These are phyloP conservation scores for Oegoconia quadripuncta DNA, from an alignment of 2,888 invertebrate species.

Conservation along the genomic window DNA sequence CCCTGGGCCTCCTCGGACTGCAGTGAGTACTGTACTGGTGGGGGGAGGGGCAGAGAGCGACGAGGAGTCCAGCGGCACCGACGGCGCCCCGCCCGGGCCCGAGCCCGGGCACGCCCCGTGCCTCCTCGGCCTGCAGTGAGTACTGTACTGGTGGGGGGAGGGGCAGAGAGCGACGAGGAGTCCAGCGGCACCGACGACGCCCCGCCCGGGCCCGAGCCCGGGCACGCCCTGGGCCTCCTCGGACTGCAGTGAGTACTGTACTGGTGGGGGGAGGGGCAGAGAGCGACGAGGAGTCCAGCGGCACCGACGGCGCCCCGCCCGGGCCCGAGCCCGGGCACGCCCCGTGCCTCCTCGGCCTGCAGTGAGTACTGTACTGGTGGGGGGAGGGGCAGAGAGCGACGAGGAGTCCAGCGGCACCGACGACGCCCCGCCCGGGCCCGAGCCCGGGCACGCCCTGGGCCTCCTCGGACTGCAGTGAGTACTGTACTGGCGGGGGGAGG, in stretches of 20 bases:
- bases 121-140: too few relatives aligned
- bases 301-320: conserved; percentile 69
- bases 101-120: conserved; percentile 77
- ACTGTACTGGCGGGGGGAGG: too few relatives aligned
- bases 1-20: conserved; percentile 73
- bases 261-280: too few relatives aligned
- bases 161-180: too few relatives aligned
- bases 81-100: conserved; percentile 68
- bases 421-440: conserved; percentile 68
- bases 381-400: too few relatives aligned
- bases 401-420: conserved; percentile 68
- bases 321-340: conserved; percentile 73
- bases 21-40: too few relatives aligned
- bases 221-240: conserved; percentile 76
- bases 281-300: too few relatives aligned
- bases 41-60: too few relatives aligned
- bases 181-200: conserved; percentile 70
- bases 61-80: conserved; percentile 66
- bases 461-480: too few relatives aligned
- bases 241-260: too few relatives aligned
- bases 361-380: too few relatives aligned
- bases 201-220: conserved; percentile 68
- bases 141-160: too few relatives aligned
- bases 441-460: conserved; percentile 77
- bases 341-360: conserved; percentile 76